Evolutionary conservation across 1,140 invertebrate species (phyloP).

Genomic region (Drosophila lowei): DNA sequence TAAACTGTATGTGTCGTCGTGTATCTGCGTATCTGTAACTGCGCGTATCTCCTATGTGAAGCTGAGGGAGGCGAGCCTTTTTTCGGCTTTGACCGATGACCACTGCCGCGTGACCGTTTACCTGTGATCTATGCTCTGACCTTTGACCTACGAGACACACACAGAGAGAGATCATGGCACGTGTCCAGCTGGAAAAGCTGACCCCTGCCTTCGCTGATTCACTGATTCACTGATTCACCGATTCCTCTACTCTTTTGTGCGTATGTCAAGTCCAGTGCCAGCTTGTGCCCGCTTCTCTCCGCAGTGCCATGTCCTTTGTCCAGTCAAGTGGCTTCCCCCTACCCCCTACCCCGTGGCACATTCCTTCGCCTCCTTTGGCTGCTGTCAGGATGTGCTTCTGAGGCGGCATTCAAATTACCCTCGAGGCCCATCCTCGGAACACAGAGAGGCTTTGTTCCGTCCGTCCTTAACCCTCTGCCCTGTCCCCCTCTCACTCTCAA

Average conservation of each 20-base stretch:
- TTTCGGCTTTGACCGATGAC: constrained; percentile 4
- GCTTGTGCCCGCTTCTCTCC: too few relatives aligned
- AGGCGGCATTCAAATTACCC: constrained; percentile 64
- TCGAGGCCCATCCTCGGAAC: constrained; percentile 62
- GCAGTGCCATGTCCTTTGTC: constrained; percentile 60
- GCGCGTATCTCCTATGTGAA: background rate
- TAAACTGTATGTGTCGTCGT: constrained; percentile 47
- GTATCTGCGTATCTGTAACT: constrained; percentile 5
- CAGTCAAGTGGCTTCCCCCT: constrained; percentile 62
- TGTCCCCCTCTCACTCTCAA: too few relatives aligned
- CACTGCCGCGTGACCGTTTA: background rate
- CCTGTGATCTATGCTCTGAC: too few relatives aligned
- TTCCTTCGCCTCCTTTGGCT: constrained; percentile 43
- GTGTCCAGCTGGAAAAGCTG: constrained; percentile 8
- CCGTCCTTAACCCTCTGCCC: constrained; percentile 34
- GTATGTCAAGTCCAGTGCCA: constrained; percentile 69
- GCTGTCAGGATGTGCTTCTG: constrained; percentile 41
- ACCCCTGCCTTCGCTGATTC: background rate
- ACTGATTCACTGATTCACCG: background rate
- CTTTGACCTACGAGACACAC: too few relatives aligned
- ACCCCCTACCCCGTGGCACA: background rate
- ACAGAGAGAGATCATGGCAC: constrained; percentile 3
- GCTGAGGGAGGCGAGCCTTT: background rate
- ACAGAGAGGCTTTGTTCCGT: constrained; percentile 48
- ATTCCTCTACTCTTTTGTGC: constrained; percentile 54